A percentile compares a stretch with the other conserved stretches of the same genome.
These are phyloP conservation scores for Tromatobia lineatoria DNA, from an alignment of 2,888 invertebrate species.

Conservation along the genomic window DNA sequence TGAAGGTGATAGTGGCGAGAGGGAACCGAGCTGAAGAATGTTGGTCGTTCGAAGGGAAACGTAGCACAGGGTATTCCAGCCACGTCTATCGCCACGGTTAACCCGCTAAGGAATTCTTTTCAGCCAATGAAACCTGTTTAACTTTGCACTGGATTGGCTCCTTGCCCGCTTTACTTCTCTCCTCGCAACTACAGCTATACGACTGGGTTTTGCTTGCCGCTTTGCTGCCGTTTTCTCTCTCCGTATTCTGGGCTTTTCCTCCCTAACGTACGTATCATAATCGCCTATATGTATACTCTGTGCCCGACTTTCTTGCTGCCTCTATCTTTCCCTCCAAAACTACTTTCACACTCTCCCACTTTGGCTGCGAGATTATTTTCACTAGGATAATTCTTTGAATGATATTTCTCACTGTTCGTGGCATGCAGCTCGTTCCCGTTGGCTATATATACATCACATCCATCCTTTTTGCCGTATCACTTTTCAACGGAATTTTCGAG, in stretches of 20 bases:
- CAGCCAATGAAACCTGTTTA: constrained; percentile 63
- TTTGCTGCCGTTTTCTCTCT: constrained; percentile 7
- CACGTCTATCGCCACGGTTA: constrained; percentile 60
- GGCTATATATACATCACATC: constrained; percentile 29
- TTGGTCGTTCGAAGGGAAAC: constrained; percentile 54
- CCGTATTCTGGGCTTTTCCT: constrained; percentile 9
- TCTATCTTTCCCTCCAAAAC: constrained; percentile 30
- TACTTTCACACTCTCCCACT: constrained; percentile 17
- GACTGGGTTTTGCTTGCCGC: constrained; percentile 11
- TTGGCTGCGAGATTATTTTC: constrained; percentile 54
- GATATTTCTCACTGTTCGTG: constrained; percentile 56
- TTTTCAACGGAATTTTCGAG: constrained; percentile 43
- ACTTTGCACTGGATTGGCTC: constrained; percentile 63
- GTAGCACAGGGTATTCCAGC: constrained; percentile 50
- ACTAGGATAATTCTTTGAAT: constrained; percentile 59
- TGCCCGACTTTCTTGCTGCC: constrained; percentile 6
- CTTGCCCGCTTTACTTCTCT: constrained; percentile 55
- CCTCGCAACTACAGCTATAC: constrained; percentile 6
- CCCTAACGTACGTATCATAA: constrained; percentile 35
- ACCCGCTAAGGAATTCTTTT: constrained; percentile 64
- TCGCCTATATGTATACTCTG: not conserved
- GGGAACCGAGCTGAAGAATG: constrained; percentile 42
- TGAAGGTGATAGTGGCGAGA: constrained; percentile 29
- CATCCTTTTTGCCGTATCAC: constrained; percentile 48
- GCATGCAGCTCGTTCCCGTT: constrained; percentile 20